Conservation (phyloP, 2,888 invertebrate species). For the Linnaemya tessellans region DNA sequence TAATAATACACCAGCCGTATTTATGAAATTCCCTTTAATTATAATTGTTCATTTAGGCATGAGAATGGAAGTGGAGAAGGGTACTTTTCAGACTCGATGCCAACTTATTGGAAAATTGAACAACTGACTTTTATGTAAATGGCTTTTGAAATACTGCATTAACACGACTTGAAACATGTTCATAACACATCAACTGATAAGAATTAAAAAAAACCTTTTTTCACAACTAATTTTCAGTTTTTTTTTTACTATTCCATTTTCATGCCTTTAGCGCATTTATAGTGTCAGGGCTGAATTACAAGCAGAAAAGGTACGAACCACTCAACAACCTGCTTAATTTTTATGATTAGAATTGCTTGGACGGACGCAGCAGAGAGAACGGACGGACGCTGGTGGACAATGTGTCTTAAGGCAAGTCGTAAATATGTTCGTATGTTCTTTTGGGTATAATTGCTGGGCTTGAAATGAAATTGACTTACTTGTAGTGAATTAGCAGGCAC, state of each 20-base stretch:
- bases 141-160: slow-evolving; percentile 7
- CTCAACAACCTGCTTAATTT: slow-evolving; percentile 12
- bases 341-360: not conserved
- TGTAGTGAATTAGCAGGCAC: too few relatives aligned
- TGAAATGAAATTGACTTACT: not conserved
- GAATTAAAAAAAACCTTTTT: slow-evolving; percentile 55
- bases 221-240: not conserved
- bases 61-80: not conserved
- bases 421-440: not conserved
- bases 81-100: slow-evolving; percentile 11
- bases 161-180: slow-evolving; percentile 48
- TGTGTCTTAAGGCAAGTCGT: slow-evolving; percentile 33
- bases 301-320: slow-evolving; percentile 14
- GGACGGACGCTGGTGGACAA: slow-evolving; percentile 11
- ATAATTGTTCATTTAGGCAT: not conserved
- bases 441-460: slow-evolving; percentile 20
- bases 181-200: slow-evolving; percentile 50
- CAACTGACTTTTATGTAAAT: too few relatives aligned
- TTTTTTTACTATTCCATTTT: slow-evolving; percentile 19
- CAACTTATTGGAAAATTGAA: not conserved
- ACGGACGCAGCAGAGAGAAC: not conserved
- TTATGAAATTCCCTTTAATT: not conserved
- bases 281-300: slow-evolving; percentile 52
- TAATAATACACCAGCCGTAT: not conserved
- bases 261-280: slow-evolving; percentile 45